phyloP scores from a whole-genome alignment of 2,113 vertebrate species.

The Chiloscyllium plagiosum region DNA sequence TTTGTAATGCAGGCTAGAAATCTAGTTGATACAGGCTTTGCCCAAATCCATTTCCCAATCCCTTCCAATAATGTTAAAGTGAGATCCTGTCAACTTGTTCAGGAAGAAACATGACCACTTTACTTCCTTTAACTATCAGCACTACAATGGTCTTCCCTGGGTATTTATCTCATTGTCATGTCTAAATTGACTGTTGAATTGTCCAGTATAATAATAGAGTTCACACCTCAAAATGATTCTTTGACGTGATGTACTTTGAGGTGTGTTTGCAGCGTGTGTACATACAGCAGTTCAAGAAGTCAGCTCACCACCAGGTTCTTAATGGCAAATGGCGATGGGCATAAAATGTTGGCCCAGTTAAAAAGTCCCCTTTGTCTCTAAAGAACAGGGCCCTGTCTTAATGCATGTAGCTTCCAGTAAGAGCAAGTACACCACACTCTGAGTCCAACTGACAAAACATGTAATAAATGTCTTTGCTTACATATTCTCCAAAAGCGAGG shows the following conservation, averaged over 20 bases:
- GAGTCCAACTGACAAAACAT: no score
- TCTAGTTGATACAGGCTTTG: not conserved
- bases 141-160: not conserved
- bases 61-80: not conserved
- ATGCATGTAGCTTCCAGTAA: no score
- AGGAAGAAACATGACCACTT: not conserved
- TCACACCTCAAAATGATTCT: not conserved
- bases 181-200: not conserved
- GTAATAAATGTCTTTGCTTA: no score
- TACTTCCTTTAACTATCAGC: not conserved
- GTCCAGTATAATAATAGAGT: not conserved
- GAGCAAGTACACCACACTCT: no score
- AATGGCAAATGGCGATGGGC: not conserved
- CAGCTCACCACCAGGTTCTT: no score
- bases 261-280: not conserved
- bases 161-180: not conserved
- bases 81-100: not conserved
- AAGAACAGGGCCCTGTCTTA: no score
- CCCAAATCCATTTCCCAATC: not conserved
- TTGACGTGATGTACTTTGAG: not conserved
- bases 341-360: not conserved
- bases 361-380: no score
- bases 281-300: no score
- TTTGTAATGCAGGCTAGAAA: not conserved
- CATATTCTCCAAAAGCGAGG: no score